Conservation (phyloP, 2,113 vertebrate genomes). For the Melanerpes aurifrons region DNA sequence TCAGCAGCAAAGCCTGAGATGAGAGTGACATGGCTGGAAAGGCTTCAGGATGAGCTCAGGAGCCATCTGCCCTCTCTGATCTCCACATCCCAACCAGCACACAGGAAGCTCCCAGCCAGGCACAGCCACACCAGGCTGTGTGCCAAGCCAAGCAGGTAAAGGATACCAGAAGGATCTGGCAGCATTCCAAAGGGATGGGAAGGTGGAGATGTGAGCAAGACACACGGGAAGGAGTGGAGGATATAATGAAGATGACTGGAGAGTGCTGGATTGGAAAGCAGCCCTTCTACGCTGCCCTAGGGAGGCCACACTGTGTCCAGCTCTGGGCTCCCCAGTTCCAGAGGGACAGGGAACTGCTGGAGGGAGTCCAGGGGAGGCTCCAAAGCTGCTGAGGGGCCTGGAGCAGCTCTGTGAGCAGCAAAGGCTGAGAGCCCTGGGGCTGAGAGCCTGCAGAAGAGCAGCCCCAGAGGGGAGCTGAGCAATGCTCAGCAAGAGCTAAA, state of each 20-base stretch:
- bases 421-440: too few species aligned
- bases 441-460: too few species aligned
- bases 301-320: too few species aligned
- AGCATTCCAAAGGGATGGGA: not conserved
- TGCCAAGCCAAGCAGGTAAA: not conserved
- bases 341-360: too few species aligned
- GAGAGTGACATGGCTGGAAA: constrained; percentile 36
- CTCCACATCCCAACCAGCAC: not conserved
- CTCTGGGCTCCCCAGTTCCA: too few species aligned
- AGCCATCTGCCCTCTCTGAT: constrained; percentile 31
- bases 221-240: not conserved
- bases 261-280: not conserved
- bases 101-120: not conserved
- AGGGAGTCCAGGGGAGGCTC: too few species aligned
- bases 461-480: too few species aligned
- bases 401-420: too few species aligned
- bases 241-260: not conserved
- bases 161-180: not conserved
- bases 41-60: not conserved
- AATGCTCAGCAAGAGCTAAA: too few species aligned
- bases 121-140: not conserved
- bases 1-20: not conserved
- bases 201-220: not conserved
- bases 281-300: too few species aligned
- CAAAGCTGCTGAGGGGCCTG: too few species aligned